Percentiles rank a stretch among this genome's conserved stretches.
Conservation (phyloP, 1,140 invertebrate genomes). For the Zaprionus capensis region DNA sequence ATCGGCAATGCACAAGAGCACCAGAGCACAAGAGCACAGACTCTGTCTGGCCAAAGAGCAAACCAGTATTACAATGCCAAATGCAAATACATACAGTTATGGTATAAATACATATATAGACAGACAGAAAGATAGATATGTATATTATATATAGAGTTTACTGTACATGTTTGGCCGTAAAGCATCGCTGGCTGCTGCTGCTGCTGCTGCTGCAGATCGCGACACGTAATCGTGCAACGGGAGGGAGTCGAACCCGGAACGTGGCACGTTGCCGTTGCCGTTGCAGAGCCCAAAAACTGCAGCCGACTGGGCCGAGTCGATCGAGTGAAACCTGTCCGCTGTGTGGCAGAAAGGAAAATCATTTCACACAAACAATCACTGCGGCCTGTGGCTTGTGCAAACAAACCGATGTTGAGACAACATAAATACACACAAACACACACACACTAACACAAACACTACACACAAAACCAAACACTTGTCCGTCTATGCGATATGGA, state of each 20-base stretch:
- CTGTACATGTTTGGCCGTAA: slow-evolving; percentile 41
- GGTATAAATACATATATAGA: slow-evolving; percentile 43
- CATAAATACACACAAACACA: slow-evolving; percentile 49
- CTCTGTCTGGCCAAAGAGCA: slow-evolving; percentile 27
- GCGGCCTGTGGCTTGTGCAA: slow-evolving; percentile 67
- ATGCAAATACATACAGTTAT: slow-evolving; percentile 74
- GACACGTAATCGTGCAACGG: slow-evolving; percentile 74
- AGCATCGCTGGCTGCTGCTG: slow-evolving; percentile 56
- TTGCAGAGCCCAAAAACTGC: slow-evolving; percentile 39
- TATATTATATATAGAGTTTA: slow-evolving; percentile 22
- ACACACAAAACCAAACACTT: slow-evolving; percentile 44
- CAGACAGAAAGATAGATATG: slow-evolving; percentile 33
- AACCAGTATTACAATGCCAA: slow-evolving; percentile 78
- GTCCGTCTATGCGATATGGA: slow-evolving; percentile 25
- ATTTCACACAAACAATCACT: slow-evolving; percentile 66
- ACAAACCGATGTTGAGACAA: slow-evolving; percentile 53
- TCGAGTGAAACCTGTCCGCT: slow-evolving; percentile 75
- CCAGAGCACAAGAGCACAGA: not conserved
- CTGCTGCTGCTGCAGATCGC: slow-evolving; percentile 7
- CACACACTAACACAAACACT: slow-evolving; percentile 5
- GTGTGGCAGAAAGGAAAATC: slow-evolving; percentile 72
- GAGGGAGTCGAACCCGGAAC: slow-evolving; percentile 74
- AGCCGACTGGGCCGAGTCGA: slow-evolving; percentile 23
- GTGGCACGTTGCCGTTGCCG: slow-evolving; percentile 61
- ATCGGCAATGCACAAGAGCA: slow-evolving; percentile 44